Percentiles rank a stretch among this genome's conserved stretches.
Evolutionary conservation across 2,888 invertebrate genomes (phyloP).

Genomic region (Lottia gigantea): DNA sequence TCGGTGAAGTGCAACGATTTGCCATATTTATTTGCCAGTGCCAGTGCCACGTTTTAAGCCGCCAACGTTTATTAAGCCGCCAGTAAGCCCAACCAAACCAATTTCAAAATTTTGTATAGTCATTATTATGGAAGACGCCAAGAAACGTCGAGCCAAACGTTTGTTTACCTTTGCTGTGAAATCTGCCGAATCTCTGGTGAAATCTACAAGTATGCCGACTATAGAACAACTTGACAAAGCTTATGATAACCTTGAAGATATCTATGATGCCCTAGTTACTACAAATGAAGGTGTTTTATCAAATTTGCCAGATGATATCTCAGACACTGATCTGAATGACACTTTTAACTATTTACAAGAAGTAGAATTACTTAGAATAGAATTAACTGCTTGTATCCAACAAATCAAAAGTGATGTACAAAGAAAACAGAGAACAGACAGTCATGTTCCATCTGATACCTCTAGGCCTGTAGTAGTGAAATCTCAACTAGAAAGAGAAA

Average conservation of each 20-base stretch:
- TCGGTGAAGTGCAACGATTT: no score
- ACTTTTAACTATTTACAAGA: not conserved
- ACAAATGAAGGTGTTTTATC: not conserved
- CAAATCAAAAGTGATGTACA: not conserved
- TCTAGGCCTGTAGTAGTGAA: not conserved
- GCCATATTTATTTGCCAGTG: no score
- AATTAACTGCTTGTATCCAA: not conserved
- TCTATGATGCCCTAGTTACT: not conserved
- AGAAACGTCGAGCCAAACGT: not conserved
- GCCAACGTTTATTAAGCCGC: no score
- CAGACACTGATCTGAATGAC: not conserved
- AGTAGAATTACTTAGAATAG: not conserved
- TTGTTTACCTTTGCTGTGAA: not conserved
- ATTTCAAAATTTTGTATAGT: no score
- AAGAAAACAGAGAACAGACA: not conserved
- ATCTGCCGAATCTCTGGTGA: not conserved
- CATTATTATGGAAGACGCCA: not conserved
- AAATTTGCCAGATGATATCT: not conserved
- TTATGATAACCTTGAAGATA: not conserved
- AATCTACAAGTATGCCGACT: not conserved
- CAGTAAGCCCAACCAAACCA: no score
- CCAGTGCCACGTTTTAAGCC: no score
- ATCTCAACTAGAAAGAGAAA: constrained; percentile 8
- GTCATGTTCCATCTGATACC: not conserved
- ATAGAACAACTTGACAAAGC: not conserved